Evolutionary conservation across 2,888 invertebrate genomes (phyloP), one percentile per base, ranked within the genome.

Genomic region (Laothoe populi): DNA sequence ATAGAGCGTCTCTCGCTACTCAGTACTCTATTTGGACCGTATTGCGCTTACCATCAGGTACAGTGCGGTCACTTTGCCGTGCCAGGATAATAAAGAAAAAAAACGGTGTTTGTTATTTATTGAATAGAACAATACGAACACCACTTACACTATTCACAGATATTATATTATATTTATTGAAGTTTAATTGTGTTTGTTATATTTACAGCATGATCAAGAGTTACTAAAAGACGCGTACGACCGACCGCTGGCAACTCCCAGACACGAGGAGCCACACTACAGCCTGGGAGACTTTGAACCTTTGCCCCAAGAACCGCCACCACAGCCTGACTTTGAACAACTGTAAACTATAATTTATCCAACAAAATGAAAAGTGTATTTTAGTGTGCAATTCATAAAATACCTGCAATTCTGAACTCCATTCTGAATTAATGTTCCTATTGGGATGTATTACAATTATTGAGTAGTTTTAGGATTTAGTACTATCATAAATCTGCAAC

Each of bases 301-400:
- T 0, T 70, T 93, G 63, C 93, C 93, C 0, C 93, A 93, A 64
- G 93, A 93, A 69, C 93, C 93, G 0, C 89, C 90, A 31, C 93
- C 93, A 16, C 93, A 92, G 66, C 93, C 93, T 0, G 93, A 93
- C 81, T 93, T 93, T 62, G 93, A 93, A 73, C 93, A 92, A 65
- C 83, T 93, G 0, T 93, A 84, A 75, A 64, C 24, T 60, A 49
- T 64, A 45, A 64, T 63, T 38, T 60, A 3, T 4, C 31, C 46
- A 21, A 31, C 5, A 4, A 23, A 44, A 44, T 10, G 2, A 5
- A 8, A 8, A 8, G 31, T 31, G 8, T 8, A 31, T 2, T 24
- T 48, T n/a, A n/a, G n/a, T n/a, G 4, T 44, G 19, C n/a, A 19
- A 3, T 24, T 48, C 24, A n/a, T 7, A 13, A 11, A 13, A 24